Conservation (phyloP, 2,888 invertebrate species). For the Diadegma fenestrale region DNA sequence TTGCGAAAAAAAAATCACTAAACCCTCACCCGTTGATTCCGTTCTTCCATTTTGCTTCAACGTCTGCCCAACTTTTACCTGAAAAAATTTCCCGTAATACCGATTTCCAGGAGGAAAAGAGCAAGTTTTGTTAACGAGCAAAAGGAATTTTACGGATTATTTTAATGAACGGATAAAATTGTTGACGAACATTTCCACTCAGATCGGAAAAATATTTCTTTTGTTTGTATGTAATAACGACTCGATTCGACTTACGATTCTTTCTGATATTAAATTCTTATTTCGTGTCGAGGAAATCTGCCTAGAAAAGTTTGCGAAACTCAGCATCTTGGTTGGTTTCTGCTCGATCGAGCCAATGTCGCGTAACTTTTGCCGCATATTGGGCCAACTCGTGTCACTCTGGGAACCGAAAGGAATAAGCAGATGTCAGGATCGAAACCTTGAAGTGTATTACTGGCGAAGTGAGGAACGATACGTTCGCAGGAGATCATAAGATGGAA, state of each 20-base stretch:
- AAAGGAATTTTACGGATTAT: not conserved
- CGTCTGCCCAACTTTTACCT: not conserved
- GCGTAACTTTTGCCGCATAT: slow-evolving; percentile 78
- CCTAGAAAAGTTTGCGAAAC: slow-evolving; percentile 75
- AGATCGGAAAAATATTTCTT: not conserved
- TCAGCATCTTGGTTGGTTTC: slow-evolving; percentile 73
- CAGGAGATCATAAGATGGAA: slow-evolving; percentile 64
- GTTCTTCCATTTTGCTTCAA: not conserved
- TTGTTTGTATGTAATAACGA: not conserved
- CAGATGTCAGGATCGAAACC: slow-evolving; percentile 23
- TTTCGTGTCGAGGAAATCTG: slow-evolving; percentile 15
- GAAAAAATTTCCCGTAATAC: not conserved
- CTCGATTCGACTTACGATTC: not conserved
- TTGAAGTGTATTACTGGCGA: slow-evolving; percentile 36
- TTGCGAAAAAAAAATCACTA: not conserved
- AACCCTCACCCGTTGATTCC: not conserved
- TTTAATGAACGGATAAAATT: not conserved
- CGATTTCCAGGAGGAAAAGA: too few relatives aligned
- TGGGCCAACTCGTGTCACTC: slow-evolving; percentile 65
- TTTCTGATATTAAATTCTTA: slow-evolving; percentile 42
- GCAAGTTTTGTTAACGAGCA: too few relatives aligned
- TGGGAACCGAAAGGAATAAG: slow-evolving; percentile 43
- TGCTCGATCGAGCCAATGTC: slow-evolving; percentile 67
- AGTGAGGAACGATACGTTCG: slow-evolving; percentile 17
- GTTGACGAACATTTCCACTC: not conserved